phyloP scores from a whole-genome alignment of 1,140 invertebrate species.

The Apis dorsata region DNA sequence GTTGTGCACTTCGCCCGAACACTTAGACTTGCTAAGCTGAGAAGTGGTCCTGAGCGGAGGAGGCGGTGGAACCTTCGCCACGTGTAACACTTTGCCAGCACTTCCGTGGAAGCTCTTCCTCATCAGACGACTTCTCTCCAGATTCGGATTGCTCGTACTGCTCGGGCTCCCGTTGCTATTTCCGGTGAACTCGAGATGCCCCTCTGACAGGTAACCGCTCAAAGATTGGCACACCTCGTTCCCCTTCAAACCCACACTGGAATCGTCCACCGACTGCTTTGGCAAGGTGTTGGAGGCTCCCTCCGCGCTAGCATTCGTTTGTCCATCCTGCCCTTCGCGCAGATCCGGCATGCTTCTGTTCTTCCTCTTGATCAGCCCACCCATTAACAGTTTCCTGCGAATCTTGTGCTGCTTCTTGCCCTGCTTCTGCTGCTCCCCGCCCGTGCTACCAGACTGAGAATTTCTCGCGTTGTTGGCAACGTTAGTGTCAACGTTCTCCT shows the following conservation, averaged over 20 bases:
- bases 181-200: constrained; percentile 89
- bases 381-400: constrained; percentile 92
- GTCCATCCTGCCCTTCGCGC: constrained; percentile 85
- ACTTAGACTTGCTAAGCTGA: constrained; percentile 87
- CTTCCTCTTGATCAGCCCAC: constrained; percentile 91
- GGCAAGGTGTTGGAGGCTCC: constrained; percentile 79
- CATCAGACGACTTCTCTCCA: constrained; percentile 93
- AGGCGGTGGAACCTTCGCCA: constrained; percentile 91
- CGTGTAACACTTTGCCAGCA: constrained; percentile 88
- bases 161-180: constrained; percentile 74
- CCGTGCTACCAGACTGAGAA: constrained; percentile 35
- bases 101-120: constrained; percentile 93
- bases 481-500: constrained; percentile 81
- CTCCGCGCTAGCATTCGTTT: constrained; percentile 59
- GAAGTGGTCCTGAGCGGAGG: constrained; percentile 93
- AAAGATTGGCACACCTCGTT: constrained; percentile 82
- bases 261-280: constrained; percentile 87
- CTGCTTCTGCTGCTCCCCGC: constrained; percentile 84
- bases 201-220: constrained; percentile 92
- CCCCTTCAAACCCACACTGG: constrained; percentile 84
- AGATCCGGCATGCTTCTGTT: constrained; percentile 95
- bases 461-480: constrained; percentile 50
- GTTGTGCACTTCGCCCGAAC: constrained; percentile 82
- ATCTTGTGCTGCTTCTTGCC: constrained; percentile 96
- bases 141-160: constrained; percentile 86